Percentiles rank a stretch among this genome's conserved stretches.
These are phyloP conservation scores for Halcyon smyrnensis DNA, from an alignment of 2,797 vertebrate species.

Conservation along the genomic window DNA sequence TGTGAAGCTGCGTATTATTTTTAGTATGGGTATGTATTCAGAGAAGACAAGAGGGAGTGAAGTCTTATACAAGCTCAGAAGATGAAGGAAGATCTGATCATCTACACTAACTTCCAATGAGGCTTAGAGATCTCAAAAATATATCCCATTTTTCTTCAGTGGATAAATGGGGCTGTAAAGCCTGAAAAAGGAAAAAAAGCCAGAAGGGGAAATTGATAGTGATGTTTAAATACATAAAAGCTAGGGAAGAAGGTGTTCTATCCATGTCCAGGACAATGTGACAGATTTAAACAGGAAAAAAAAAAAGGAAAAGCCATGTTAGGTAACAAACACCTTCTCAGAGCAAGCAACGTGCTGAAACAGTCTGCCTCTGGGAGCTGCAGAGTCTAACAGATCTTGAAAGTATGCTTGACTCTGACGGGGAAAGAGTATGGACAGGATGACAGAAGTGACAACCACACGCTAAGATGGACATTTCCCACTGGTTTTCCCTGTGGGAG, in stretches of 20 bases:
- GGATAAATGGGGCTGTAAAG: not conserved
- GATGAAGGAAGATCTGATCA: not conserved
- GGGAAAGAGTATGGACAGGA: not conserved
- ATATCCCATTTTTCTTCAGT: not conserved
- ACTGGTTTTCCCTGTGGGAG: not conserved
- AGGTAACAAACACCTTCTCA: not conserved
- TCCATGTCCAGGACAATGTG: not conserved
- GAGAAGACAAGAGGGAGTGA: not conserved
- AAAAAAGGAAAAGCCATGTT: not conserved
- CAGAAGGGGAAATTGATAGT: accelerated
- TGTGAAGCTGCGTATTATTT: not conserved
- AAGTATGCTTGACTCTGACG: not conserved
- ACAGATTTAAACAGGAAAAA: not conserved
- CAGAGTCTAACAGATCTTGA: not conserved
- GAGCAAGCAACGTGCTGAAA: not conserved
- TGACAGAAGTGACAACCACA: not conserved
- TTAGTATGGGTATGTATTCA: not conserved
- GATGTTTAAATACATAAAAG: not conserved
- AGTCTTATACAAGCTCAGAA: not conserved
- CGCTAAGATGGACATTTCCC: not conserved
- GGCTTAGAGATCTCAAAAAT: not conserved
- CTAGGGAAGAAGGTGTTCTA: not conserved
- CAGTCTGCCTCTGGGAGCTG: not conserved
- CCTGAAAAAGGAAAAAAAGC: not conserved
- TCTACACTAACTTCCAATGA: not conserved